These are phyloP conservation scores for Gymnopithys bicolor DNA, from an alignment of 2,797 vertebrate species.

Conservation along the genomic window DNA sequence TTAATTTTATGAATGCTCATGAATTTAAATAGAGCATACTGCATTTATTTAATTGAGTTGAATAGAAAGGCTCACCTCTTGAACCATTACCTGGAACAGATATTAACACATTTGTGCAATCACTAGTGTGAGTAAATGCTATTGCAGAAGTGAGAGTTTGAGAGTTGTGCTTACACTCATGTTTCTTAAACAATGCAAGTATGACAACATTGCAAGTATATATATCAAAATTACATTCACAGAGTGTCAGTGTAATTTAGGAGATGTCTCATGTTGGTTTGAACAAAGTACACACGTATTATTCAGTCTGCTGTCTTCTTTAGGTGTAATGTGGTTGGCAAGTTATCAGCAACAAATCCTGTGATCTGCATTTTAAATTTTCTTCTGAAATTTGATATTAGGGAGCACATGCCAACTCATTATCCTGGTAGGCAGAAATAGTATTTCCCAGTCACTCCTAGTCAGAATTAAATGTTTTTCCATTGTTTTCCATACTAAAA, in stretches of 20 bases:
- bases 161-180: not conserved
- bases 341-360: not conserved
- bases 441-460: not conserved
- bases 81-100: not conserved
- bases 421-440: not conserved
- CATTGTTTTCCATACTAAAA: not conserved
- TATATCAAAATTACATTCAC: not conserved
- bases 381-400: not conserved
- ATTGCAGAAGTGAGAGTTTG: not conserved
- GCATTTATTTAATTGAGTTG: not conserved
- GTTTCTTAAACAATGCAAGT: not conserved
- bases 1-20: constrained; percentile 2
- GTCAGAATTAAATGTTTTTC: not conserved
- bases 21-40: not conserved
- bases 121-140: not conserved
- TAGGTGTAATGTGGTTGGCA: not conserved
- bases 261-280: not conserved
- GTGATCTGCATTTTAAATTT: not conserved
- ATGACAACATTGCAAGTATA: not conserved
- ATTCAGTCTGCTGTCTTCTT: not conserved
- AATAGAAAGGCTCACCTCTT: not conserved
- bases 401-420: not conserved
- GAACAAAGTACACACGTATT: not conserved
- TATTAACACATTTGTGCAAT: not conserved
- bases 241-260: not conserved